Conservation (phyloP, 2,797 vertebrate genomes). For the Poecilia velifera region DNA sequence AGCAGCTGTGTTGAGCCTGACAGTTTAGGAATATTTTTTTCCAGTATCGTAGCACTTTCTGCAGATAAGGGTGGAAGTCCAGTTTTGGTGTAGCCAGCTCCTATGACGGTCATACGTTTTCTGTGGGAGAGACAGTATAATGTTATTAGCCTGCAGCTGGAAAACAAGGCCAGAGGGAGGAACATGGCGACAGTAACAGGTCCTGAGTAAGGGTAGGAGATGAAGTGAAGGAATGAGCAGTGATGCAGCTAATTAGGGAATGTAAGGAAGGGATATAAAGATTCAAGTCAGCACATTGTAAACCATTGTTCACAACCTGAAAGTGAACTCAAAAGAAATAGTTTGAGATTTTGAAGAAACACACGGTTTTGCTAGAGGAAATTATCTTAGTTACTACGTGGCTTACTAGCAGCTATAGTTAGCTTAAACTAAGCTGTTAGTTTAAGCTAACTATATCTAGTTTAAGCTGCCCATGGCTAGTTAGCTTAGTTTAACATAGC, state of each 20-base stretch:
- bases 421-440: no score
- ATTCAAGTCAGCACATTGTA: slow-evolving; percentile 42
- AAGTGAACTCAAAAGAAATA: slow-evolving; percentile 4
- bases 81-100: slow-evolving; percentile 59
- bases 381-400: not conserved
- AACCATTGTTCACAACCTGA: not conserved
- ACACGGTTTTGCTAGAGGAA: not conserved
- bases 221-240: slow-evolving; percentile 45
- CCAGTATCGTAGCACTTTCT: slow-evolving; percentile 57
- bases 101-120: slow-evolving; percentile 58
- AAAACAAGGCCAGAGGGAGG: slow-evolving; percentile 46
- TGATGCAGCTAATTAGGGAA: slow-evolving; percentile 37
- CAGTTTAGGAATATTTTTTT: slow-evolving; percentile 36
- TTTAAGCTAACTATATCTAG: no score
- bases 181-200: slow-evolving; percentile 14
- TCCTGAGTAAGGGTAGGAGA: slow-evolving; percentile 45
- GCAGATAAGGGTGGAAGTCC: slow-evolving; percentile 47
- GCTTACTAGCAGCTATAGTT: not conserved
- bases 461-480: not conserved
- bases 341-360: slow-evolving; percentile 11
- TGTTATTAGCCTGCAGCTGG: slow-evolving; percentile 11
- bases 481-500: slow-evolving; percentile 22
- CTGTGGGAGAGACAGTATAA: slow-evolving; percentile 36
- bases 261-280: slow-evolving; percentile 27
- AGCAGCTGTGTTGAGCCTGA: slow-evolving; percentile 10